phyloP scores from a whole-genome alignment of 2,113 vertebrate genomes.

The Gymnorhina tibicen region DNA sequence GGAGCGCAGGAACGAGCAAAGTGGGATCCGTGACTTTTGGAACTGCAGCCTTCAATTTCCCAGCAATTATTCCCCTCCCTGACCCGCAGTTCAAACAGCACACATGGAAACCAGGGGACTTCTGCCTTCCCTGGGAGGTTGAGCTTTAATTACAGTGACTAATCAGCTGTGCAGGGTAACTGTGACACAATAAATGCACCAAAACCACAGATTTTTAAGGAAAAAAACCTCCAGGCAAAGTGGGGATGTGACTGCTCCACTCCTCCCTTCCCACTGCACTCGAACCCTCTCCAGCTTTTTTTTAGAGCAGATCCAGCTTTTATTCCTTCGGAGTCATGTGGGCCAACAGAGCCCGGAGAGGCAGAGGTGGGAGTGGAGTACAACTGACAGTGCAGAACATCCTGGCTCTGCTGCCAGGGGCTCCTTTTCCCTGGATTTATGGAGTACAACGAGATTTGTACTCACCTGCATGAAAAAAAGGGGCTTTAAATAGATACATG shows the following conservation, averaged over 20 bases:
- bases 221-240: not conserved
- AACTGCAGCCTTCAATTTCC: not conserved
- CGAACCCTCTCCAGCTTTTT: not conserved
- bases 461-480: not conserved
- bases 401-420: not conserved
- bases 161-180: not conserved
- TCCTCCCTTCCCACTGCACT: not conserved
- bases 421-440: not conserved
- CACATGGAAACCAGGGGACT: no score
- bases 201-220: not conserved
- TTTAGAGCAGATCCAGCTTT: not conserved
- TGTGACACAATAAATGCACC: not conserved
- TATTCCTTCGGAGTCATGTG: not conserved
- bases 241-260: not conserved
- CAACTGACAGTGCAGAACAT: not conserved
- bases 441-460: not conserved
- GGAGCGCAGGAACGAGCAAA: not conserved
- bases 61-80: not conserved
- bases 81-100: not conserved
- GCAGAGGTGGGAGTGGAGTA: not conserved
- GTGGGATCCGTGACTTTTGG: rapidly evolving
- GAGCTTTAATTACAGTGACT: not conserved
- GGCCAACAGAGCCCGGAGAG: not conserved
- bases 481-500: not conserved
- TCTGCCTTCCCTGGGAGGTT: rapidly evolving